Evolutionary conservation across 2,113 vertebrate genomes (phyloP).

Genomic region (Capreolus pygargus): DNA sequence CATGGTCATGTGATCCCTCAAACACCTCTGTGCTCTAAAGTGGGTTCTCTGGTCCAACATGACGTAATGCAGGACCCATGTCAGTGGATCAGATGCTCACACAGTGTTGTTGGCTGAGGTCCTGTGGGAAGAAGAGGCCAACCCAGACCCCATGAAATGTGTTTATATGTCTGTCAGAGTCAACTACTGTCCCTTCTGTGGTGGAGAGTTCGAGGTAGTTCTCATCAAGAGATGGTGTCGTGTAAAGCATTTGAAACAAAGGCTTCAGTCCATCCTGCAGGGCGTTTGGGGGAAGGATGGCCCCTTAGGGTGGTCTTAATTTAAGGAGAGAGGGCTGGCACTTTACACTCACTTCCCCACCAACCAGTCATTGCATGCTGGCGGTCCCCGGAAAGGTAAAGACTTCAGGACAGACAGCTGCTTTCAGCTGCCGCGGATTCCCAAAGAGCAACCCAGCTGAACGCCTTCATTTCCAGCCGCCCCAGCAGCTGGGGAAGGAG

Average conservation of each 20-base stretch:
- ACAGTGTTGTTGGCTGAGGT: not conserved
- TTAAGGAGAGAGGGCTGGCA: not conserved
- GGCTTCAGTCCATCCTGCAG: not conserved
- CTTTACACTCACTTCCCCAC: not conserved
- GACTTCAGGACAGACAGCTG: not conserved
- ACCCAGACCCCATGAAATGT: not conserved
- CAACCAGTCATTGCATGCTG: not conserved
- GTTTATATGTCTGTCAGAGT: not conserved
- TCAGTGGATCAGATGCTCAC: not conserved
- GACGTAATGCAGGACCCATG: not conserved
- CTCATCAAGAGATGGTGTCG: not conserved
- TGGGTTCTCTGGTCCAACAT: not conserved
- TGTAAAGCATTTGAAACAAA: not conserved
- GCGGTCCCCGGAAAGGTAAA: not conserved
- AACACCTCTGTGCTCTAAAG: not conserved
- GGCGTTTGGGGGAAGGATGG: not conserved
- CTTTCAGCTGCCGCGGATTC: not conserved
- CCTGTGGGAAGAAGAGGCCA: not conserved
- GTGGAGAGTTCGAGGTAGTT: not conserved
- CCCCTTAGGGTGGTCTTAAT: not conserved
- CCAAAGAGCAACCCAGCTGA: not conserved
- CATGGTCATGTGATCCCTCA: not conserved
- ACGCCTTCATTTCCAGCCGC: not conserved
- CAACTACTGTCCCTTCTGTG: not conserved
- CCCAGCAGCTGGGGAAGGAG: not conserved